A percentile compares a stretch with the other conserved stretches of the same genome.
These are phyloP conservation scores for Aelia acuminata DNA, from an alignment of 2,888 invertebrate species.

Conservation along the genomic window DNA sequence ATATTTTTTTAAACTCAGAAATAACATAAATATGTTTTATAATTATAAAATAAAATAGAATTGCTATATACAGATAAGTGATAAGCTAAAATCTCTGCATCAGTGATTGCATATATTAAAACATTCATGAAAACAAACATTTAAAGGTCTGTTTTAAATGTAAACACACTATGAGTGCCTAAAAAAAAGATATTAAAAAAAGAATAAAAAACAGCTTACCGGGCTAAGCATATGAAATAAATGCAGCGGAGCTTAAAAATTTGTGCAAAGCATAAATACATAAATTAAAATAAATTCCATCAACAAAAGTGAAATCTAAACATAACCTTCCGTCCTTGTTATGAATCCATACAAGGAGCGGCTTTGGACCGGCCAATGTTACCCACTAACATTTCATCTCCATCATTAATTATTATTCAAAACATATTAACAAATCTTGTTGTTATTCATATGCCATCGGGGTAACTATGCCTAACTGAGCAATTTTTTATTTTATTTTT, in stretches of 20 bases:
- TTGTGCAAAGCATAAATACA: background rate
- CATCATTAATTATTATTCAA: background rate
- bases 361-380: background rate
- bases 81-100: conserved; percentile 7
- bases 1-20: background rate
- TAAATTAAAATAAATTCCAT: background rate
- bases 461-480: background rate
- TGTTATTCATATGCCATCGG: background rate
- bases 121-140: background rate
- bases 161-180: background rate
- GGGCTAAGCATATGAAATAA: background rate
- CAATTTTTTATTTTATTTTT: background rate
- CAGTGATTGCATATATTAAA: background rate
- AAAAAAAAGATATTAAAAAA: background rate
- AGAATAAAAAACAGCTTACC: background rate
- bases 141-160: background rate
- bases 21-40: background rate
- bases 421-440: background rate
- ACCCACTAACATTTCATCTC: background rate
- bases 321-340: conserved; percentile 32
- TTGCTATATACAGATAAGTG: background rate
- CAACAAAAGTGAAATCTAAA: conserved; percentile 20
- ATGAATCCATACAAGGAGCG: conserved; percentile 25
- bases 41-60: background rate
- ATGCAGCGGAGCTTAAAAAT: background rate